Evolutionary conservation across 2,113 vertebrate genomes (phyloP), one percentile per base, ranked within the genome.

Genomic region (Coturnix japonica): DNA sequence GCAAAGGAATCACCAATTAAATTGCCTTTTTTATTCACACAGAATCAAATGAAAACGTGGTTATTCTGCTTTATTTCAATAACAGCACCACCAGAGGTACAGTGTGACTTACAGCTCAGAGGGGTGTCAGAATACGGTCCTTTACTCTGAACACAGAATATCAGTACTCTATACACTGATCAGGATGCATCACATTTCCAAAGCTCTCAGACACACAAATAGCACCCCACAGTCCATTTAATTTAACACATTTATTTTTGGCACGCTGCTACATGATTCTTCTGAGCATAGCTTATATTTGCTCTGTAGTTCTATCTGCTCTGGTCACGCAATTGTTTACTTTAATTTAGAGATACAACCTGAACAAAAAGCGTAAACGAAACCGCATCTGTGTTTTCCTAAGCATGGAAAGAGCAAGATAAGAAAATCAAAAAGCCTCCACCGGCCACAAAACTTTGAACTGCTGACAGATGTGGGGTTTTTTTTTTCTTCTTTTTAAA

Each of bases 341-440:
- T 69, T 78, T 33, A 54, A 84, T 81, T 91, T 76, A 86, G 64
- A 95, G 88, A 94, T 44, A 87, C 8, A 76, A 86, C 33, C 33
- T 51, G 71, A 84, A 92, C 49, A 81, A 90, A 87, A 81, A 66
- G 8, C 20, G 61, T 33, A 70, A 92, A 80, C 33, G 56, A 33
- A 87, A 87, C 33, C 25, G 8, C 46, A 59, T 81, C 56, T 87
- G 59, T 69, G 85, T 88, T 80, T 92, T 76, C 66, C 80, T 70
- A 81, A 19, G 17, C 83, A 75, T 78, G 85, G 91, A 71, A 93
- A 66, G 13, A 70, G 41, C 18, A 73, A 3, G 87, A 94, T 95
- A 94, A 94, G 84, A 87, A 93, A 93, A 94, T 85, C 22, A 94
- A 93, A 95, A 91, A 59, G 44, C 53, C 81, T 77, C 49, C 65